phyloP scores from a whole-genome alignment of 2,888 invertebrate genomes.

The Druceiella hillmani region DNA sequence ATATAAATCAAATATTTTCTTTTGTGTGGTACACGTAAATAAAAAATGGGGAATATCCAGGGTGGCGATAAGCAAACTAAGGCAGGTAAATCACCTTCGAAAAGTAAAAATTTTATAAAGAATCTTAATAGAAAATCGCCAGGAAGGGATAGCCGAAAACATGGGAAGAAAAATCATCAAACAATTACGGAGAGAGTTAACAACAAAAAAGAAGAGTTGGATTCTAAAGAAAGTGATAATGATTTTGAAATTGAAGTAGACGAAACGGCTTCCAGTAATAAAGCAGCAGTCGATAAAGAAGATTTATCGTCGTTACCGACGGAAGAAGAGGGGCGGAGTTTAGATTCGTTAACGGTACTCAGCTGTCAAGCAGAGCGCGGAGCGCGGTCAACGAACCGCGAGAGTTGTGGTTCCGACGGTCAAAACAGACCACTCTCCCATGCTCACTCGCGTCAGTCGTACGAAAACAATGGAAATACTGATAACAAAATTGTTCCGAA shows the following conservation, averaged over 20 bases:
- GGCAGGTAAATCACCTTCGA: conserved; percentile 51
- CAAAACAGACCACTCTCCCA: conserved; percentile 8
- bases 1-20: no score
- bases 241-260: conserved; percentile 18
- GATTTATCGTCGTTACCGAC: not conserved
- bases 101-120: conserved; percentile 52
- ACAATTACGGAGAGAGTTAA: conserved; percentile 23
- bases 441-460: conserved; percentile 3
- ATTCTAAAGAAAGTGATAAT: no score
- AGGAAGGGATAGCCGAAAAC: conserved; percentile 41
- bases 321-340: conserved; percentile 3
- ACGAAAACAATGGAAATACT: conserved; percentile 7
- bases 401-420: conserved; percentile 29
- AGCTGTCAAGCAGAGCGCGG: conserved; percentile 33
- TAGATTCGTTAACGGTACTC: conserved; percentile 37
- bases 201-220: conserved; percentile 27
- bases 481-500: conserved; percentile 29
- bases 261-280: conserved; percentile 22
- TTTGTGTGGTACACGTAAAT: no score
- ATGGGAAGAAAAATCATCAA: conserved; percentile 37
- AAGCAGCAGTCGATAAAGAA: conserved; percentile 23
- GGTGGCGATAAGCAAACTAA: conserved; percentile 47
- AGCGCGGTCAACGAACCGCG: conserved; percentile 47
- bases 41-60: conserved; percentile 52
- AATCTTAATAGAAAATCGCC: conserved; percentile 44